phyloP scores from a whole-genome alignment of 2,113 vertebrate species.

The Callaeas wilsoni region DNA sequence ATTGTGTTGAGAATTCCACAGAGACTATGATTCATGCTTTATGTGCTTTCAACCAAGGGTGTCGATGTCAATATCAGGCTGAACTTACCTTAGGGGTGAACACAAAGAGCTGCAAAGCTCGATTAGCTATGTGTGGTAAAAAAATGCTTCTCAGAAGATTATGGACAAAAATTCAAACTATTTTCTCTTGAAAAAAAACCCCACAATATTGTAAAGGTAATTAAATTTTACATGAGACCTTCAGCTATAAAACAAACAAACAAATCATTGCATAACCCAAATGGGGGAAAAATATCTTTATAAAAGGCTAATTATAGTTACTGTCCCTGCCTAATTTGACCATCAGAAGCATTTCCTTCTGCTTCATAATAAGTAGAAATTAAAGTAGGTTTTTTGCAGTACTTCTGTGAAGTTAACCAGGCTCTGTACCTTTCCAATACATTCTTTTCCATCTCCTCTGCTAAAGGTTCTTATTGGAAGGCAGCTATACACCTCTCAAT shows the following conservation, averaged over 20 bases:
- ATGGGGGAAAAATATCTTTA: rapidly evolving
- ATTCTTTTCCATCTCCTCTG: not conserved
- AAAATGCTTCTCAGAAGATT: not conserved
- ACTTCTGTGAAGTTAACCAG: not conserved
- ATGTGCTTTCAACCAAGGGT: not conserved
- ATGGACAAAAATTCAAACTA: not conserved
- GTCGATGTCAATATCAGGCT: not conserved
- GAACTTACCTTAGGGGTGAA: not conserved
- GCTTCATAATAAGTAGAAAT: not conserved
- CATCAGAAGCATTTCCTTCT: not conserved
- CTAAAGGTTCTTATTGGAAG: not conserved
- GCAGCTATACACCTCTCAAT: rapidly evolving
- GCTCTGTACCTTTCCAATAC: not conserved
- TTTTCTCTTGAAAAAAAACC: not conserved
- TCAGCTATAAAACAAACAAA: not conserved
- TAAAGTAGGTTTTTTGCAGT: not conserved
- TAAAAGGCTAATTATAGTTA: not conserved
- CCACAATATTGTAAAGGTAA: not conserved
- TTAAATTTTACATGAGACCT: not conserved
- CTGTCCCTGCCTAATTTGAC: not conserved
- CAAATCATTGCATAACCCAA: not conserved
- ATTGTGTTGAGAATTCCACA: not conserved
- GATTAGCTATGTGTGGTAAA: not conserved
- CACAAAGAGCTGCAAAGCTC: not conserved
- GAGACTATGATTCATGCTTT: not conserved